Conservation (phyloP, 2,888 invertebrate genomes). For the Cephalotes varians region DNA sequence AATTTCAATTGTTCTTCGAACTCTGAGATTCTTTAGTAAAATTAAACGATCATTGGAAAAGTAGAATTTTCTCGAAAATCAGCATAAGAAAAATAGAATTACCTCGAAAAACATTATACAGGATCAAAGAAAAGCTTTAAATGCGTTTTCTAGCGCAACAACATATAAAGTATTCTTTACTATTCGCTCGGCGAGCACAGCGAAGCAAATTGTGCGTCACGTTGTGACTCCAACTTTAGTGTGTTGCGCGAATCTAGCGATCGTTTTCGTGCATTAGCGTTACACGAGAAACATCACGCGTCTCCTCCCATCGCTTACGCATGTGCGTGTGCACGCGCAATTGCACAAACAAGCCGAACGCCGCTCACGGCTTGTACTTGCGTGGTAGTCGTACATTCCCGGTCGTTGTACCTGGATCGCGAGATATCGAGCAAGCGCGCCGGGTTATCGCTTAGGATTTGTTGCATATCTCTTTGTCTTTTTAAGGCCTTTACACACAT, state of each 20-base stretch:
- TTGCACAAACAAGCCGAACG: conserved; percentile 55
- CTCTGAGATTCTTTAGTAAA: not conserved
- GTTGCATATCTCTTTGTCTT: conserved; percentile 39
- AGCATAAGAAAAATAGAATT: not conserved
- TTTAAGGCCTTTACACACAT: conserved; percentile 1
- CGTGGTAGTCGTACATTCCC: conserved; percentile 33
- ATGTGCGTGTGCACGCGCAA: conserved; percentile 32
- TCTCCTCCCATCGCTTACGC: conserved; percentile 36
- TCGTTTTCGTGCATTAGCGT: conserved; percentile 52
- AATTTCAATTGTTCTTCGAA: not conserved
- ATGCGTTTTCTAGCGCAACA: not conserved
- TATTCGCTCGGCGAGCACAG: not conserved
- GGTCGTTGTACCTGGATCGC: conserved; percentile 54
- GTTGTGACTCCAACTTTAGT: conserved; percentile 20
- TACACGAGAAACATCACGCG: conserved; percentile 34
- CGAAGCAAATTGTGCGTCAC: conserved; percentile 43
- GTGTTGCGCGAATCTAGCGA: conserved; percentile 46
- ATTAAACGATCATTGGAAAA: not conserved
- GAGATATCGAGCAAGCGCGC: conserved; percentile 57
- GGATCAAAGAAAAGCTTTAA: not conserved
- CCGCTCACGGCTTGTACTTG: conserved; percentile 17
- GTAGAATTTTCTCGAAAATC: not conserved
- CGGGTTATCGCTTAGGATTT: conserved; percentile 36
- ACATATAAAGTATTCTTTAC: not conserved
- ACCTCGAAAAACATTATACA: not conserved